These are phyloP conservation scores for Plectropomus leopardus DNA, from an alignment of 2,113 vertebrate genomes.

Conservation along the genomic window DNA sequence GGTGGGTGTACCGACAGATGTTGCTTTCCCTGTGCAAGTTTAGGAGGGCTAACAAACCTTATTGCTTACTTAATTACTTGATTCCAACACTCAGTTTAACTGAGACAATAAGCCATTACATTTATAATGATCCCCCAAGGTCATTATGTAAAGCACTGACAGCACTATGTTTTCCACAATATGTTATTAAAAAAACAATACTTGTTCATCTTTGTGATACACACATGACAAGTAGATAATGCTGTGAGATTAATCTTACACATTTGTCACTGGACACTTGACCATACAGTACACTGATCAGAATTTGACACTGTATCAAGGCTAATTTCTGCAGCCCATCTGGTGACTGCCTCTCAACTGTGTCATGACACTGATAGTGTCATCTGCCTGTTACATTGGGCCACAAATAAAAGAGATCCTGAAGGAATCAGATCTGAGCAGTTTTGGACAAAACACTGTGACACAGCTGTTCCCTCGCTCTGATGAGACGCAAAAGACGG, in stretches of 20 bases:
- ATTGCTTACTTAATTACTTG: no score
- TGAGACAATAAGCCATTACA: no score
- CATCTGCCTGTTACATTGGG: neutral
- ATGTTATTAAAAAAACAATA: neutral
- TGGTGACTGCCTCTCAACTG: neutral
- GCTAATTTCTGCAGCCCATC: neutral
- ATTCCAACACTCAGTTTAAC: no score
- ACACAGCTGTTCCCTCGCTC: slow-evolving; percentile 16
- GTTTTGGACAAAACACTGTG: slow-evolving; percentile 12
- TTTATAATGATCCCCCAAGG: neutral
- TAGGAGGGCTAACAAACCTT: no score
- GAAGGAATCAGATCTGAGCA: slow-evolving; percentile 29
- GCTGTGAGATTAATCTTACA: neutral
- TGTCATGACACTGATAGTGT: slow-evolving; percentile 1
- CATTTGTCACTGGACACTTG: neutral
- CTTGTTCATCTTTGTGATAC: neutral
- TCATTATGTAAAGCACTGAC: neutral
- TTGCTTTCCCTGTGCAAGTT: no score
- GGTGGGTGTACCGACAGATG: neutral
- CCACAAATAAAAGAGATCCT: neutral
- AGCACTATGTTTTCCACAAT: neutral
- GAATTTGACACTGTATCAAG: neutral
- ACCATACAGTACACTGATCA: neutral
- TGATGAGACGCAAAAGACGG: slow-evolving; percentile 10
- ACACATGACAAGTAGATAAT: neutral